Base-by-base conservation (phyloP, 2,888 invertebrate genomes). In the Phorcus lineatus region DNA sequence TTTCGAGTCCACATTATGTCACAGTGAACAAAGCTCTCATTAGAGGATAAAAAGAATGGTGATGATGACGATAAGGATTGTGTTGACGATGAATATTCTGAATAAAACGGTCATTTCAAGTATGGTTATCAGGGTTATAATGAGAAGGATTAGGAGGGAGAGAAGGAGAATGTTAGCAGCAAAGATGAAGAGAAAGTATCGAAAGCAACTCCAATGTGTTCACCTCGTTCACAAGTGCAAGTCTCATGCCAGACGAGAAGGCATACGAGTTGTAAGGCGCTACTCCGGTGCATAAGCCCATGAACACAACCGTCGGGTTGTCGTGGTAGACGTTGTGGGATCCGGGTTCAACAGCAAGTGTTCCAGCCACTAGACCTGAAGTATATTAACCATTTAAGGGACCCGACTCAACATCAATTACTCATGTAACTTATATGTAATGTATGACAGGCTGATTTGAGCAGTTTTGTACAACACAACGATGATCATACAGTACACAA, bases 221-320 rank as follows among this genome's bases (percentile, higher is more conserved):
- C 81, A 86, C 86, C 77, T 80, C 76, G 77, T 86, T 86, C 31
- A 88, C 85, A 7, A 77, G 62, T 3, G 87, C 86, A 57, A 87
- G 36, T 24, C 87, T 66, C 55, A 83, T 77, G 11, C 90, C 90
- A n/a, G 87, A 84, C 0, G 86, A 81, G 70, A 84, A 86, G 3
- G 87, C 89, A 80, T 90, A 90, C 0, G 88, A 88, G 80, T 90
- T 89, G 75, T 83, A 87, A 53, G 83, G 74, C 54, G 86, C 85
- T 54, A 87, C 84, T 1, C 90, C 90, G 52, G 88, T 87, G 9
- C 87, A 86, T 24, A 87, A 76, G 6, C 84, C 89, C 36, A 88
- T 81, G 81, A 90, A 89, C 1, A 79, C 81, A 13, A 86, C 85
- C 7, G 85, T 82, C 11, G 88, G 86, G 22, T 85, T 85, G 0